Percentiles rank a stretch among this genome's conserved stretches.
These are phyloP conservation scores for Telmatochromis brachygnathus DNA, from an alignment of 2,113 vertebrate genomes.

Conservation along the genomic window DNA sequence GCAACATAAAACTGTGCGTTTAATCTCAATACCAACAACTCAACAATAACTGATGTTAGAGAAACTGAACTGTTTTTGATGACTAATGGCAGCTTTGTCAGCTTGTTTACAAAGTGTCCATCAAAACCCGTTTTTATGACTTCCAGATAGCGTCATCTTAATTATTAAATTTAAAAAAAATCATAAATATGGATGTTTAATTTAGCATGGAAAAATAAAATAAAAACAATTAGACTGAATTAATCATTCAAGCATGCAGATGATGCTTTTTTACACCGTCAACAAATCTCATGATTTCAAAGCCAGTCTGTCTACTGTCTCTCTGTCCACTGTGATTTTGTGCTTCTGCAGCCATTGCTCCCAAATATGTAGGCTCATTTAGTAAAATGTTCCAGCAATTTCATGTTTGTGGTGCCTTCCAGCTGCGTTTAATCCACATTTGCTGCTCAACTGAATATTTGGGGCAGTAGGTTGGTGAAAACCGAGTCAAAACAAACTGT, in stretches of 20 bases:
- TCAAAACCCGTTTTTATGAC: accelerated
- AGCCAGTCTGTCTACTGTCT: not conserved
- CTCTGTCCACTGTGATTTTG: accelerated
- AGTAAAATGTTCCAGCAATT: not conserved
- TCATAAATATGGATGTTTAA: not conserved
- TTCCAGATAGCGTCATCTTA: not conserved
- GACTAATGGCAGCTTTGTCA: not conserved
- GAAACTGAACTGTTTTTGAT: not conserved
- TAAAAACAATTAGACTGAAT: not conserved
- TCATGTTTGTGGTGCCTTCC: not conserved
- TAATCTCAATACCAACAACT: not conserved
- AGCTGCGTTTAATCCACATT: not conserved
- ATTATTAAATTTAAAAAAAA: not conserved
- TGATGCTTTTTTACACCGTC: not conserved
- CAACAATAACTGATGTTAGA: not conserved
- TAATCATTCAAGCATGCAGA: not conserved
- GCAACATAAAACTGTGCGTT: not conserved
- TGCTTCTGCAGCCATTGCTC: not conserved
- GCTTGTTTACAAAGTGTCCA: not conserved
- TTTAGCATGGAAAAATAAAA: not conserved
- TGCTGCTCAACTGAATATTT: not conserved
- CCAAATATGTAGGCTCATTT: not conserved
- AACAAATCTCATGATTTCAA: not conserved
- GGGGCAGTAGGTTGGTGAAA: not conserved
- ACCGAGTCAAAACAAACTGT: accelerated